These are phyloP conservation scores for Stramonita haemastoma DNA, from an alignment of 2,888 invertebrate species.

Conservation along the genomic window DNA sequence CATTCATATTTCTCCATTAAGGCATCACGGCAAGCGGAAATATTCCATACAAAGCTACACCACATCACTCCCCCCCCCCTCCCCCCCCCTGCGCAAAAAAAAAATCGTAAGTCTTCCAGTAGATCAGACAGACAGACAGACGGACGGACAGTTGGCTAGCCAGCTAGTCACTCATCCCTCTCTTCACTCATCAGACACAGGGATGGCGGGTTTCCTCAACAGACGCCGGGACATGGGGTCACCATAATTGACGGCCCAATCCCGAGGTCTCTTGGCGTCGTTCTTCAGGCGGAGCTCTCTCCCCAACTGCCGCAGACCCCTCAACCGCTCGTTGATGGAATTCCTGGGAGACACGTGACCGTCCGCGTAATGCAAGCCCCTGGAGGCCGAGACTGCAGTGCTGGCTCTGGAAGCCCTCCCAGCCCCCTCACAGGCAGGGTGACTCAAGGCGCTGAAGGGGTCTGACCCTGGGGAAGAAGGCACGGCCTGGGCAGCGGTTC, in stretches of 20 bases:
- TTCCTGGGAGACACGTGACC: slow-evolving; percentile 50
- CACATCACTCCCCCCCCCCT: too few relatives aligned
- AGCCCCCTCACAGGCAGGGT: background rate
- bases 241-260: slow-evolving; percentile 67
- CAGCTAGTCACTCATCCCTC: background rate
- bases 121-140: too few relatives aligned
- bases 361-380: background rate
- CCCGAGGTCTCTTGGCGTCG: slow-evolving; percentile 61
- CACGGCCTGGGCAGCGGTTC: background rate
- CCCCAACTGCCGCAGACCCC: slow-evolving; percentile 61
- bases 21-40: too few relatives aligned
- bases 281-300: slow-evolving; percentile 62
- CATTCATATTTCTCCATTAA: too few relatives aligned
- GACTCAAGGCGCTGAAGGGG: background rate
- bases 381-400: background rate
- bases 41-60: too few relatives aligned
- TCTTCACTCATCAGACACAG: slow-evolving; percentile 33
- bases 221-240: slow-evolving; percentile 58
- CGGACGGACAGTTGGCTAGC: too few relatives aligned
- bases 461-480: background rate
- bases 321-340: slow-evolving; percentile 57
- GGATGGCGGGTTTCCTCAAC: slow-evolving; percentile 61
- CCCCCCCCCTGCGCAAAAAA: too few relatives aligned
- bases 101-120: too few relatives aligned
- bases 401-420: background rate